Evolutionary conservation across 2,888 invertebrate species (phyloP), one percentile per base, ranked within the genome.

Genomic region (Dioctria linearis): DNA sequence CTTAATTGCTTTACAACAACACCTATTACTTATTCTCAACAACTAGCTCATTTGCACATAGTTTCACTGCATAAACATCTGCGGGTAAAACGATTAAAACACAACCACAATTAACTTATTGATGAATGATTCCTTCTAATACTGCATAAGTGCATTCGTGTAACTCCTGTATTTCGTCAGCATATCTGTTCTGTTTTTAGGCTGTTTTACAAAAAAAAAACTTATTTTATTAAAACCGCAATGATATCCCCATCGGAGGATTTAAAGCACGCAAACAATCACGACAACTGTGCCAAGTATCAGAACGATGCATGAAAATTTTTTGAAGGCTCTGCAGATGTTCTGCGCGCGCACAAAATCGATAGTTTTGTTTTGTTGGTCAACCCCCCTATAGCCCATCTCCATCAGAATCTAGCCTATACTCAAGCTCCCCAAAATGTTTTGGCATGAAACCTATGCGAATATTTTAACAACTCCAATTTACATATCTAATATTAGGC

Each of bases 341-440:
- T 78, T 42, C 61, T 83, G 83, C 83, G 83, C 80, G 81, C 83
- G 83, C 83, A 82, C 61, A 37, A 71, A 81, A 76, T 76, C 76
- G 49, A 76, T 76, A 69, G 82, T 81, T 82, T 63, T 67, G 79
- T 66, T 71, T 57, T 42, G 39, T 25, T 25, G 25, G 25, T 25
- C 25, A 25, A 25, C 25, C 25, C 25, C 25, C 25, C 42, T 57
- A 49, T 5, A 65, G 46, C 46, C 54, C 67, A 3, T 57, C 40
- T 67, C 11, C 46, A 5, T 43, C 46, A 63, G 25, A 4, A 49
- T 54, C 3, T 66, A 54, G 49, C 54, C 73, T 73, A 57, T 25
- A 25, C 25, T 2, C 59, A 59, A 57, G 40, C 57, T 73, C 54
- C 57, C 73, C 59, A 57, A 25, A 25, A 25, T 73, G 73, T 73